phyloP scores from a whole-genome alignment of 2,113 vertebrate species.

The Climacteris rufus region DNA sequence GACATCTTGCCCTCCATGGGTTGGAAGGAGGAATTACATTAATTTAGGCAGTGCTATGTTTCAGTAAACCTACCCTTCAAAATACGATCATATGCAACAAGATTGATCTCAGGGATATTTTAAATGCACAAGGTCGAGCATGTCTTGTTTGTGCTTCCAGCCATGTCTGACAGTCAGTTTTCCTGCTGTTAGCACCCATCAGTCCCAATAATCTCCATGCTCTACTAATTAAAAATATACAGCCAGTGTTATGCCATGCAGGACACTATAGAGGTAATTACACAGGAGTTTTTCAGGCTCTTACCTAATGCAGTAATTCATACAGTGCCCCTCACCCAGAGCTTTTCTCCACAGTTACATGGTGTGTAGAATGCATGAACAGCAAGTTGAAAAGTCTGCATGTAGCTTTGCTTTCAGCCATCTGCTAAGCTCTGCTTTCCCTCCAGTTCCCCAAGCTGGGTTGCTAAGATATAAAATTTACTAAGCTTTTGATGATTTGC shows the following conservation, averaged over 20 bases:
- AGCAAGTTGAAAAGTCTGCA: not conserved
- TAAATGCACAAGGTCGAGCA: not conserved
- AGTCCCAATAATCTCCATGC: not conserved
- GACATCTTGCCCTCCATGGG: not conserved
- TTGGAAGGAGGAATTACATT: not conserved
- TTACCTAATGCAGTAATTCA: not conserved
- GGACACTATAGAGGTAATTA: not conserved
- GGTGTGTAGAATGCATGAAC: not conserved
- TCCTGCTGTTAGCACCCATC: not conserved
- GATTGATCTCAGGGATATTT: not conserved
- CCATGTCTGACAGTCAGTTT: not conserved
- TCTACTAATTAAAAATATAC: not conserved
- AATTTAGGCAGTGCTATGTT: not conserved
- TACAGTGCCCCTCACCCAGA: not conserved
- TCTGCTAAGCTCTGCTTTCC: not conserved
- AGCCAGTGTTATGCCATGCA: not conserved
- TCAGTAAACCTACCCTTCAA: not conserved
- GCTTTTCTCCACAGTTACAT: not conserved
- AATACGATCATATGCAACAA: not conserved
- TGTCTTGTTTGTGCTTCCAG: not conserved
- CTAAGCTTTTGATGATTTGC: not conserved
- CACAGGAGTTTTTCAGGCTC: not conserved
- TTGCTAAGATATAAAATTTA: not conserved
- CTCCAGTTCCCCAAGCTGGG: not conserved
- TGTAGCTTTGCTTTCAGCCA: not conserved